phyloP scores from a whole-genome alignment of 1,140 invertebrate species.

The Musca vetustissima region DNA sequence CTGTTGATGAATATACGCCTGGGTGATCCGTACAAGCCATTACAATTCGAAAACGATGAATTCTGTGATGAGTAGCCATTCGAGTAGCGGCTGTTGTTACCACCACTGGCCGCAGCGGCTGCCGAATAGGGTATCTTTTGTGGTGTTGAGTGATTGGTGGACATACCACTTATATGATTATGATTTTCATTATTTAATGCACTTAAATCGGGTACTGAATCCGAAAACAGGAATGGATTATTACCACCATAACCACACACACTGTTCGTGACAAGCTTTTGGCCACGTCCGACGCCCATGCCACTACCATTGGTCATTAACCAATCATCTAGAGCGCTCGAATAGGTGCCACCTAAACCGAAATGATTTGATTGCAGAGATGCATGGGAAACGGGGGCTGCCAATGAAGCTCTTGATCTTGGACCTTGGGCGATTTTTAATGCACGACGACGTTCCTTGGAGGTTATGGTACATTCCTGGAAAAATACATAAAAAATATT shows the following conservation, averaged over 20 bases:
- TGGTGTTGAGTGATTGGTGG: constrained; percentile 53
- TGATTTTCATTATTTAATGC: constrained; percentile 53
- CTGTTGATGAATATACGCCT: constrained; percentile 51
- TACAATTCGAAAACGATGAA: constrained; percentile 44
- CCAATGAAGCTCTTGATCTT: constrained; percentile 50
- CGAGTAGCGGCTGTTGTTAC: constrained; percentile 49
- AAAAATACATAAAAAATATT: background rate
- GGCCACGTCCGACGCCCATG: constrained; percentile 32
- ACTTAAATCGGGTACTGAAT: constrained; percentile 53
- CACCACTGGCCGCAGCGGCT: constrained; percentile 33
- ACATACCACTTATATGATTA: constrained; percentile 49
- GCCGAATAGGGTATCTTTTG: constrained; percentile 49
- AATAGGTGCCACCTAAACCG: constrained; percentile 49
- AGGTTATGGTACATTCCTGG: constrained; percentile 63
- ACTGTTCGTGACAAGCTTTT: constrained; percentile 52
- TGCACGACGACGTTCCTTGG: constrained; percentile 62
- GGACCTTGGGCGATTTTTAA: constrained; percentile 59
- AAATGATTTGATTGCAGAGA: constrained; percentile 52
- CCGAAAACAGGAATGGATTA: constrained; percentile 53
- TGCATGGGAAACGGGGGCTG: constrained; percentile 52
- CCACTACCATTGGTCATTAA: constrained; percentile 52
- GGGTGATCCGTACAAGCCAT: constrained; percentile 45
- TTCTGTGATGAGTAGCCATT: constrained; percentile 51
- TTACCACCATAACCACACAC: constrained; percentile 44
- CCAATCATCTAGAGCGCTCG: constrained; percentile 58